Base-by-base conservation (phyloP, 2,113 vertebrate genomes). In the Pelmatolapia mariae region DNA sequence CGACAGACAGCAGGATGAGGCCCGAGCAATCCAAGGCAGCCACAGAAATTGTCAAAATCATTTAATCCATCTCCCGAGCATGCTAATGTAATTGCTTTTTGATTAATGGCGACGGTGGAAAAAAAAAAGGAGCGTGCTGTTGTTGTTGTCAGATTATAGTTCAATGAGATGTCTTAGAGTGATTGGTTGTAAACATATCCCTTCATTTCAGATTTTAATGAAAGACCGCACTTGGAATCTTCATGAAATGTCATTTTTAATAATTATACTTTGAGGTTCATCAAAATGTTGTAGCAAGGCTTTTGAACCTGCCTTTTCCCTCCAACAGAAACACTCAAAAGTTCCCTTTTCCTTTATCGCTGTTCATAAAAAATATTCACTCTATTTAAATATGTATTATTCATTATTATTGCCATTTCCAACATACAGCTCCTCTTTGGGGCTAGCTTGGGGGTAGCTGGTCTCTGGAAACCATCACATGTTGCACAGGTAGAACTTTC, bases 31-130 rank as follows among this genome's bases (percentile, higher is more conserved):
- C 47, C 80, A 50, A 87, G 53, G 81, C 86, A 87, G 90, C 87
- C 52, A n/a, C 90, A 85, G 87, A 90, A 91, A 93, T 93, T 91
- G 94, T 94, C 94, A 93, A 89, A 95, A 95, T 90, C 71, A 88
- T 88, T 96, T 94, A 92, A 95, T 94, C 94, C 93, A 87, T 94
- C 87, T 93, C 79, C 16, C 4, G 76, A 91, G 92, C 89, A 83
- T 71, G 89, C 86, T 92, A 90, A 94, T 90, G 91, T 94, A 94
- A 95, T 95, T 96, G 93, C 91, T 92, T 94, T 94, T 94, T 95
- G 93, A 95, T 95, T 94, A 95, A 95, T 94, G 91, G 89, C 22
- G 63, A 61, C 19, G 31, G 57, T 81, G 83, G 15, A 7, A 4
- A 57, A 61, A 68, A 85, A 85, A 45, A 40, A 36, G 18, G 63